Evolutionary conservation across 2,797 vertebrate genomes (phyloP).

Genomic region (Knipowitschia caucasica): DNA sequence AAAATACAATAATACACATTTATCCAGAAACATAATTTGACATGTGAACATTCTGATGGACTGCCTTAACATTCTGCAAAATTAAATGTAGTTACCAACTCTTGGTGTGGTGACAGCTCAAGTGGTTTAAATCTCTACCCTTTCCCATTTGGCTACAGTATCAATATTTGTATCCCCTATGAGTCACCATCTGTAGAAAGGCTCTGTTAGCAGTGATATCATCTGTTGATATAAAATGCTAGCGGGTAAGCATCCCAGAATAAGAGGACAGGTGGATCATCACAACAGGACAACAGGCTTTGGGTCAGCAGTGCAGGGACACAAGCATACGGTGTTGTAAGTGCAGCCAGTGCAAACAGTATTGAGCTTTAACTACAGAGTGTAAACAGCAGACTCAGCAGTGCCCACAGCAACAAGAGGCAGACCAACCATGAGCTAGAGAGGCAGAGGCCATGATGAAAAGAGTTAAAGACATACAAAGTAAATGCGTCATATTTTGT

Average conservation of each 20-base stretch:
- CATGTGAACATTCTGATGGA: conserved; percentile 20
- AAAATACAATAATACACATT: not conserved
- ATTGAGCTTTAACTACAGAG: conserved; percentile 43
- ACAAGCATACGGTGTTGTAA: conserved; percentile 40
- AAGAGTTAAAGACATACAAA: conserved; percentile 5
- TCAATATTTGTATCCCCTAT: conserved; percentile 43
- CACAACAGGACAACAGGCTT: conserved; percentile 51
- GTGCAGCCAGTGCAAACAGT: conserved; percentile 37
- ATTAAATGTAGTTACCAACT: conserved; percentile 47
- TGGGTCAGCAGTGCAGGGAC: conserved; percentile 46
- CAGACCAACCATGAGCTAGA: conserved; percentile 10
- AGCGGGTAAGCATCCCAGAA: conserved; percentile 28
- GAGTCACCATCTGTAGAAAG: conserved; percentile 48
- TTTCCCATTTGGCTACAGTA: conserved; percentile 51
- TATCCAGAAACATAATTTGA: not conserved
- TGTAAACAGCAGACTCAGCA: conserved; percentile 60
- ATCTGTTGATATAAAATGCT: conserved; percentile 33
- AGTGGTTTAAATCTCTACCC: conserved; percentile 30
- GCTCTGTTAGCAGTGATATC: conserved; percentile 47
- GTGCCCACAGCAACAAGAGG: conserved; percentile 40
- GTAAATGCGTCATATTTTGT: not conserved
- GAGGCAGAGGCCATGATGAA: conserved; percentile 10
- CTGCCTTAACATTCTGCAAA: conserved; percentile 28
- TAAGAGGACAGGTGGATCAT: conserved; percentile 63
- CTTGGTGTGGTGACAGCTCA: conserved; percentile 44